These are phyloP conservation scores for Dicyrtoma fusca DNA, from an alignment of 2,888 invertebrate species.

Conservation along the genomic window DNA sequence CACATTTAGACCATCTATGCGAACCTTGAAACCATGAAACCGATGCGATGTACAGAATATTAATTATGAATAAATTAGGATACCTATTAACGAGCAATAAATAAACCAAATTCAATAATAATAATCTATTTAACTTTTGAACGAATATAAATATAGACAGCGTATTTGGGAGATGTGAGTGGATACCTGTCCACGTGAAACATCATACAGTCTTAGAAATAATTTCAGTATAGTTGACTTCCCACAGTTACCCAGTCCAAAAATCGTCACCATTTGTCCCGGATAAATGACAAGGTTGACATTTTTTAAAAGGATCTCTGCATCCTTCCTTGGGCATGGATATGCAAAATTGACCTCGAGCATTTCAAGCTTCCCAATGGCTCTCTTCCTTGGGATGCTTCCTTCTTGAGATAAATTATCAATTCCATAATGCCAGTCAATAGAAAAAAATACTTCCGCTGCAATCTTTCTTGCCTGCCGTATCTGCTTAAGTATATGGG, in stretches of 20 bases:
- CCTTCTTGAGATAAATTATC: constrained; percentile 27
- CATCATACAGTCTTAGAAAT: constrained; percentile 32
- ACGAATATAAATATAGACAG: too few relatives aligned
- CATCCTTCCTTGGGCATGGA: too few relatives aligned
- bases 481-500: neutral
- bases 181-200: constrained; percentile 29
- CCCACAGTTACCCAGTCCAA: neutral
- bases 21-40: constrained; percentile 44
- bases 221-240: constrained; percentile 4
- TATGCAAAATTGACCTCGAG: constrained; percentile 42
- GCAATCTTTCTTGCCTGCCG: constrained; percentile 20
- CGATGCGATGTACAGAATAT: too few relatives aligned
- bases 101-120: too few relatives aligned
- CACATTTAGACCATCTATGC: constrained; percentile 43
- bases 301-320: constrained; percentile 30
- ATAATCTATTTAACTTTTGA: neutral
- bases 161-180: too few relatives aligned
- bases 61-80: too few relatives aligned
- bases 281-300: constrained; percentile 40
- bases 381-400: constrained; percentile 27
- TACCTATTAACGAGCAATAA: too few relatives aligned
- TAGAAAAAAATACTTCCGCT: constrained; percentile 40
- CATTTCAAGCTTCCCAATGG: constrained; percentile 45
- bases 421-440: constrained; percentile 48
- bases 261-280: constrained; percentile 43